Conservation (phyloP, 2,113 vertebrate genomes). For the Willisornis vidua region DNA sequence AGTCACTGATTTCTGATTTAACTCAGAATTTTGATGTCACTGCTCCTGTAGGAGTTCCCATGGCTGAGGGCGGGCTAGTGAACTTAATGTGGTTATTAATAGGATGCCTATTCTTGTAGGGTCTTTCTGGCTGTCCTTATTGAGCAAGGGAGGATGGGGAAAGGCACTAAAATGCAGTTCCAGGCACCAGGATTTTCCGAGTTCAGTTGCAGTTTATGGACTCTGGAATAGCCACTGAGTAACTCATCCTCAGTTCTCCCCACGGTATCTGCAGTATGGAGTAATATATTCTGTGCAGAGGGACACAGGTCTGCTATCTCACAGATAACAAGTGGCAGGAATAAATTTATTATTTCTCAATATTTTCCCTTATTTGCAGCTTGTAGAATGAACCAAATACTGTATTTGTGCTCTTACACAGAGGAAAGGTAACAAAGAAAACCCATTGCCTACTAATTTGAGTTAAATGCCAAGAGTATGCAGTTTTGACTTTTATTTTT, state of each 20-base stretch:
- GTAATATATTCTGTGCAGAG: neutral
- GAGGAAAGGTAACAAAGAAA: neutral
- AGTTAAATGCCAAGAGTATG: neutral
- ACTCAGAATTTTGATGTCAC: neutral
- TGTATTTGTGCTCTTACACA: neutral
- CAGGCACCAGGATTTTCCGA: neutral
- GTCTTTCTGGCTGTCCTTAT: neutral
- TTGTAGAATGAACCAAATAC: neutral
- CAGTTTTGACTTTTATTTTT: conserved; percentile 15
- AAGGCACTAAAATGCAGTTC: neutral
- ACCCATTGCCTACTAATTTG: neutral
- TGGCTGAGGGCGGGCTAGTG: neutral
- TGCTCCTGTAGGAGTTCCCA: conserved; percentile 2
- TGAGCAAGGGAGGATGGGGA: neutral
- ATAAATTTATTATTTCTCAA: neutral
- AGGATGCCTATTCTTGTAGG: conserved; percentile 19
- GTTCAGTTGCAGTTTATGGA: neutral
- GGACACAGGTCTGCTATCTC: neutral
- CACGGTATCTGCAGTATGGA: neutral
- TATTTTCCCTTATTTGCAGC: neutral
- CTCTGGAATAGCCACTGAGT: neutral
- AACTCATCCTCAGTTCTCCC: neutral
- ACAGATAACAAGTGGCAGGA: neutral
- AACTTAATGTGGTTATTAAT: conserved; percentile 32
- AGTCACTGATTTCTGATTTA: conserved; percentile 31